Evolutionary conservation across 2,113 vertebrate genomes (phyloP).

Genomic region (Anser brachyrhynchus): DNA sequence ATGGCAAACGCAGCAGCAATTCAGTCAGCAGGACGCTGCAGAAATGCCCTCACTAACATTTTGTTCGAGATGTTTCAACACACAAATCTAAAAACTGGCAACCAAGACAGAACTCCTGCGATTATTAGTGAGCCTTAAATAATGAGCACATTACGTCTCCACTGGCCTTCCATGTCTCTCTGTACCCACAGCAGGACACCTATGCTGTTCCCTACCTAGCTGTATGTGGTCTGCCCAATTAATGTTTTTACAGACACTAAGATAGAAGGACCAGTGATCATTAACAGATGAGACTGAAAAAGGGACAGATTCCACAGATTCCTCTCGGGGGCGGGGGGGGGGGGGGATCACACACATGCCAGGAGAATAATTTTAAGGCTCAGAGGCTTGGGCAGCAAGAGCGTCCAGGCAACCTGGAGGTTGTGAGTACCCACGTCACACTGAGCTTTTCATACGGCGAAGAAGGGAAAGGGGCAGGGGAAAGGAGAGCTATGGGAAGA

Average conservation of each 20-base stretch:
- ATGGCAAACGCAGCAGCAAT: constrained; percentile 70
- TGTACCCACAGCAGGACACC: background rate
- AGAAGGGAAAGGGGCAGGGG: rapidly evolving
- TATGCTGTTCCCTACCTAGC: background rate
- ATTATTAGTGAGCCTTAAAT: constrained; percentile 57
- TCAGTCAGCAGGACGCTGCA: constrained; percentile 68
- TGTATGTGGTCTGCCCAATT: background rate
- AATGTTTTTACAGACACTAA: background rate
- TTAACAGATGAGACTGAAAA: background rate
- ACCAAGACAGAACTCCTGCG: background rate
- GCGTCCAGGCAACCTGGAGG: background rate
- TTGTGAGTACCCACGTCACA: background rate
- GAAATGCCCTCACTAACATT: constrained; percentile 72
- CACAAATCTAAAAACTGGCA: constrained; percentile 64
- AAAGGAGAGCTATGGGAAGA: background rate
- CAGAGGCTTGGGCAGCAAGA: background rate
- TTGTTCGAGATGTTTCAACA: constrained; percentile 74
- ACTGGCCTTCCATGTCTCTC: background rate
- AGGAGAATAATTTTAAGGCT: background rate
- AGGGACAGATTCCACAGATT: background rate
- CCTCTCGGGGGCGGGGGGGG: background rate
- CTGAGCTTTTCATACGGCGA: background rate
- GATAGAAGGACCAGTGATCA: background rate
- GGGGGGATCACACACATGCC: background rate
- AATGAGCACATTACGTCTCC: background rate